phyloP scores from a whole-genome alignment of 2,113 vertebrate species.

The Bufo gargarizans region DNA sequence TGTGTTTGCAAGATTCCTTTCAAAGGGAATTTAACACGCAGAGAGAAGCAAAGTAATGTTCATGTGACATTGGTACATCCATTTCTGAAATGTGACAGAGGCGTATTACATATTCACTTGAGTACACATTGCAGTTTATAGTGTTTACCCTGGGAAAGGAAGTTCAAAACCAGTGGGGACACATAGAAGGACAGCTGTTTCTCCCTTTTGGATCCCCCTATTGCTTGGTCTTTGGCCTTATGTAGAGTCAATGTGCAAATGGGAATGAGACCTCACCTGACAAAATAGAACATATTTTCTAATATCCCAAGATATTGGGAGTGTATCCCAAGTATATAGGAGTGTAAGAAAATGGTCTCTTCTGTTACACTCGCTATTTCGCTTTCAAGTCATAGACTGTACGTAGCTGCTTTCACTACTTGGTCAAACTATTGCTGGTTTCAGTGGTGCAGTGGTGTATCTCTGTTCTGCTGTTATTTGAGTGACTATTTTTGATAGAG shows the following conservation, averaged over 20 bases:
- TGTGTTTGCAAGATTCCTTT: not conserved
- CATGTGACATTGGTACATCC: not conserved
- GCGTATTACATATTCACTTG: not conserved
- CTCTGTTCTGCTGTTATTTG: no score
- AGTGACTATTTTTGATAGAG: no score
- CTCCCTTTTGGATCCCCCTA: constrained; percentile 24
- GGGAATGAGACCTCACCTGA: constrained; percentile 48
- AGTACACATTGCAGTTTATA: constrained; percentile 18
- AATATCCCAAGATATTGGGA: not conserved
- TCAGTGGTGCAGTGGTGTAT: no score
- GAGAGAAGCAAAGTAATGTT: not conserved
- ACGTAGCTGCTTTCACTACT: not conserved
- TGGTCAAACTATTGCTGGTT: no score
- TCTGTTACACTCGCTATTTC: not conserved
- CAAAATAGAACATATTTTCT: constrained; percentile 17
- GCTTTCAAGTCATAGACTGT: not conserved
- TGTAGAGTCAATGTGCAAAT: constrained; percentile 20
- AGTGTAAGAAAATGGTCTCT: not conserved
- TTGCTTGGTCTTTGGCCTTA: constrained; percentile 44
- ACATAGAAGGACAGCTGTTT: constrained; percentile 54
- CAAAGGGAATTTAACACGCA: not conserved
- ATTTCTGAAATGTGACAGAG: constrained; percentile 1
- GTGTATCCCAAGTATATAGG: not conserved
- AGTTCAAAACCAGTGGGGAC: constrained; percentile 44
- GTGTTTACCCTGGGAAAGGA: constrained; percentile 53